These are phyloP conservation scores for Bambusicola thoracicus DNA, from an alignment of 2,113 vertebrate species.

Conservation along the genomic window DNA sequence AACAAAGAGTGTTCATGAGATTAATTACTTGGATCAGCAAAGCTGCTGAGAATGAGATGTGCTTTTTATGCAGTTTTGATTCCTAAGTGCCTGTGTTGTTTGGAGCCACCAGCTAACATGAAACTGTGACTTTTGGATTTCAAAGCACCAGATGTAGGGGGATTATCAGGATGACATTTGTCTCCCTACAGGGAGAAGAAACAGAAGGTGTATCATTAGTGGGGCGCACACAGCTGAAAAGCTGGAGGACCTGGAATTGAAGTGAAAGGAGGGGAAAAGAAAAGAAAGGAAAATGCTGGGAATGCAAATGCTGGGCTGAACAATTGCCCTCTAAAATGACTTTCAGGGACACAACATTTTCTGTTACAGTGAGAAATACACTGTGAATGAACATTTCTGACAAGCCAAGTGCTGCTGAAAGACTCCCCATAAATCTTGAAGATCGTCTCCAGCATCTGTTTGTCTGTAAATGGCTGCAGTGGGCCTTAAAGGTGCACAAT, in stretches of 20 bases:
- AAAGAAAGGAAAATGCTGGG: neutral
- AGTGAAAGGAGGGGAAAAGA: neutral
- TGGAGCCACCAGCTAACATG: neutral
- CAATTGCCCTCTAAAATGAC: slow-evolving; percentile 36
- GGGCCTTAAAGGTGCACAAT: neutral
- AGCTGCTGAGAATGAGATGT: neutral
- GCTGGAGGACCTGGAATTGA: slow-evolving; percentile 18
- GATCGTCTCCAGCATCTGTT: neutral
- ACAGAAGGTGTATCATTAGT: slow-evolving; percentile 67
- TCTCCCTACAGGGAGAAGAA: slow-evolving; percentile 9
- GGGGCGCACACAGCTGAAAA: neutral
- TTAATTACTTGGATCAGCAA: slow-evolving; percentile 34
- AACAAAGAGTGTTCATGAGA: neutral
- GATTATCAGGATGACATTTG: slow-evolving; percentile 1
- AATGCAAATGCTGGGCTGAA: slow-evolving; percentile 52
- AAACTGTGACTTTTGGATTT: slow-evolving; percentile 54
- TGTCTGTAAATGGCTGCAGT: neutral
- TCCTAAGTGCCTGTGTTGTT: neutral
- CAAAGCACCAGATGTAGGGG: slow-evolving; percentile 59
- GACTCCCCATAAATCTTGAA: neutral
- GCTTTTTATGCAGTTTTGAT: neutral
- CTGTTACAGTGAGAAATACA: neutral
- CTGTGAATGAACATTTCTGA: neutral
- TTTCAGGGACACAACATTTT: neutral
- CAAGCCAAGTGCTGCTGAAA: neutral